Base-by-base conservation (phyloP, 2,797 vertebrate genomes). In the Eurystomus glaucurus region DNA sequence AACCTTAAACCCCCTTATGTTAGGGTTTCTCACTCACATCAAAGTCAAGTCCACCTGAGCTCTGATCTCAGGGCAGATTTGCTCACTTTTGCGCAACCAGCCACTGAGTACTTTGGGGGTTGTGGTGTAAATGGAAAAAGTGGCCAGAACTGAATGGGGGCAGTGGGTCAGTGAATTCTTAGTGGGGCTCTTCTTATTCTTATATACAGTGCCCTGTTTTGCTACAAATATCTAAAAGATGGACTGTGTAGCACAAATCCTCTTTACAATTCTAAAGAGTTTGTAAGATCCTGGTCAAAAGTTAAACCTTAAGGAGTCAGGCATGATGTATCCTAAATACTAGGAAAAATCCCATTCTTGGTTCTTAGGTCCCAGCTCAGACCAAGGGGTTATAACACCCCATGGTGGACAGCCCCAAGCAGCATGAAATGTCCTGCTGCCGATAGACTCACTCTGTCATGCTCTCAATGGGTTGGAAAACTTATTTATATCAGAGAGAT, bases 351-450 rank as follows among this genome's bases (percentile, higher is more conserved):
- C 33, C 20, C 20, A 3, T 62, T 75, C 10, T 48, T 65, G 19
- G 5, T 48, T 75, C 33, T 26, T 25, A n/a, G 6, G 31, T 55
- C 35, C 45, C 78, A 78, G 26, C 48, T 81, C 65, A 80, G 54
- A 48, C 2, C 0, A 0, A n/a, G 22, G 23, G 21, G 4, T 50
- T 65, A 22, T 45, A 41, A 11, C 22, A 88, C 5, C 20, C 13
- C 17, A 2, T 1, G 6, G 35, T 5, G 13, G 65, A 41, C 21
- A 68, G 51, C 28, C 31, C 57, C 9, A 26, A 11, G 62, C 33
- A 29, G 25, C 23, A 55, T 29, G 25, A 55, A 60, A 29, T 13
- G 9, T 26, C 33, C 22, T 0, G 2, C 54, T 55, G 15, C 48
- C 0, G 2, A 33, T 14, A 41, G 33, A 41, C 9, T 25, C 28